Evolutionary conservation across 1,140 invertebrate genomes (phyloP), one percentile per base, ranked within the genome.

Genomic region (Euschistus heros): DNA sequence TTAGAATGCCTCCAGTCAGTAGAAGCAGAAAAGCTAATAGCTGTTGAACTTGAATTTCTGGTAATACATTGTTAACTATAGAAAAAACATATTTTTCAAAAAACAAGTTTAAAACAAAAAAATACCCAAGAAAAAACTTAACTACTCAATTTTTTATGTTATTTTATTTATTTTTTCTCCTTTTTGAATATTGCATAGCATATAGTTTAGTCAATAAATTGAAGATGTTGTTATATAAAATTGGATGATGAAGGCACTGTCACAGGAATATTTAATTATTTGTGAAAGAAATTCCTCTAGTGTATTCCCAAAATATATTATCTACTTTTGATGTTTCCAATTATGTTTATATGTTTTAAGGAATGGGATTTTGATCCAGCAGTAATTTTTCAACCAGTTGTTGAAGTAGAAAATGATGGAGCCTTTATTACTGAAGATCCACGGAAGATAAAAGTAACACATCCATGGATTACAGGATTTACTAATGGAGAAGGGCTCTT

Each of bases 361-460:
- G 20, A 30, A 14, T 62, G 61, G 61, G 61, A 62, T 46, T 46
- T 62, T 18, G 61, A 62, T 24, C 37, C 37, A 15, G 42, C 26
- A 15, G 44, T 62, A 13, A 20, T 47, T n/a, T 62, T 62, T 42
- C 37, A 47, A 22, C 61, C 61, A n/a, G 42, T 62, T 17, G 30
- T 62, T 2, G 61, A 62, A 18, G 42, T 22, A 17, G 26, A 62
- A 24, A 46, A 46, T 22, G 61, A 42, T 46, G 61, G 61, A 18
- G 33, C 61, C 22, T 62, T 62, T 24, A 24, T 62, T 24, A 62
- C 61, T 46, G n/a, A 22, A 17, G 61, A 62, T 33, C 61, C 61
- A 17, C 22, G 44, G n/a, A 47, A 10, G 2, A 62, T 62, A 20
- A 22, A 22, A 20, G 18, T 47, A 47, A 42, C 33, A 15, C 37